Evolutionary conservation across 2,797 vertebrate species (phyloP).

Genomic region (Pitangus sulphuratus): DNA sequence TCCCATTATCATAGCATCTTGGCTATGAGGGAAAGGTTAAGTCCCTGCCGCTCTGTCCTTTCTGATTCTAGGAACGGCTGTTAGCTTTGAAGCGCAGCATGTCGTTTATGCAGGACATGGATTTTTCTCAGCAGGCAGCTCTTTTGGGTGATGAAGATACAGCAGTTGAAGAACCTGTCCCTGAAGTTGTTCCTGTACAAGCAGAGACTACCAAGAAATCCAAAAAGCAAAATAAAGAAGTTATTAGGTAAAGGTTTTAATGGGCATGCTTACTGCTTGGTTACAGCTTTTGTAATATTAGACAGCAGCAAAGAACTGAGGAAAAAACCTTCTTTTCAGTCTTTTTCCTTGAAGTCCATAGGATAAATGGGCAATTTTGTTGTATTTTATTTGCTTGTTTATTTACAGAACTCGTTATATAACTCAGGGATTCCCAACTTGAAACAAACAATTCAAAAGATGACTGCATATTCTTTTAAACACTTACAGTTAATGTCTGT

Average conservation of each 20-base stretch:
- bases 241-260: constrained; percentile 84
- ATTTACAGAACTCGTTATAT: background rate
- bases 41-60: constrained; percentile 80
- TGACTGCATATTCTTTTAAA: background rate
- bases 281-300: background rate
- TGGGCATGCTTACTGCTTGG: background rate
- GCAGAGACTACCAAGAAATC: constrained; percentile 93
- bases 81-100: constrained; percentile 98
- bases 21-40: constrained; percentile 80
- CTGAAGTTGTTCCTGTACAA: constrained; percentile 87
- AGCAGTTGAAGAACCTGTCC: constrained; percentile 84
- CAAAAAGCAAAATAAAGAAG: constrained; percentile 93
- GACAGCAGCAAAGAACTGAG: background rate
- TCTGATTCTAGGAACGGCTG: constrained; percentile 93
- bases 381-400: background rate
- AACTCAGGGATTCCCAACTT: background rate
- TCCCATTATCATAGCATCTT: constrained; percentile 75
- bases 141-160: constrained; percentile 94
- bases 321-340: background rate
- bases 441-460: background rate
- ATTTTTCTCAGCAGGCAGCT: constrained; percentile 97
- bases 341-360: background rate
- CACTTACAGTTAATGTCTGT: background rate
- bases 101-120: constrained; percentile 99
- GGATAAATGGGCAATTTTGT: background rate